These are phyloP conservation scores for Chiloscyllium punctatum DNA, from an alignment of 2,797 vertebrate species.

Conservation along the genomic window DNA sequence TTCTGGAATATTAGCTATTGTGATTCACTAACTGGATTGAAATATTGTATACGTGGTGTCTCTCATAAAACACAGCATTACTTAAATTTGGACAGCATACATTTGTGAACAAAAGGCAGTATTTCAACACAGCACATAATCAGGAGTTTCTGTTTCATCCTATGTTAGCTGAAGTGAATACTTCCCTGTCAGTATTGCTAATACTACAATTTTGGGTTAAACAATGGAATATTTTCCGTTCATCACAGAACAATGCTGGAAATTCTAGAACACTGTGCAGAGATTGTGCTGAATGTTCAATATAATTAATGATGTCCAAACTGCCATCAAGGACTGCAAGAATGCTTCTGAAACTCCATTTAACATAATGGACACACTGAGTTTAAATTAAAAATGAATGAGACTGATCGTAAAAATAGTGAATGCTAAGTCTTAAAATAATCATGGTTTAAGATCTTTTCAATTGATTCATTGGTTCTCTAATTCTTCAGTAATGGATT, in stretches of 20 bases:
- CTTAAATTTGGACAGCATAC: background rate
- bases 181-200: background rate
- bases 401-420: no score
- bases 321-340: background rate
- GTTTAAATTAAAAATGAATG: background rate
- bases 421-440: background rate
- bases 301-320: background rate
- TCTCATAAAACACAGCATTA: no score
- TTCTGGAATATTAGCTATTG: background rate
- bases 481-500: background rate
- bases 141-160: background rate
- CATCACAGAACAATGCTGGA: background rate
- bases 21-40: background rate
- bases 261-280: constrained; percentile 2
- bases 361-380: no score
- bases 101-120: background rate
- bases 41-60: background rate
- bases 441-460: background rate
- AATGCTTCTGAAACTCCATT: background rate
- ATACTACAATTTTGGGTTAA: background rate
- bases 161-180: constrained; percentile 1
- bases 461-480: background rate
- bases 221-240: constrained; percentile 21
- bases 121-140: background rate
- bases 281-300: constrained; percentile 13